Evolutionary conservation across 2,797 vertebrate genomes (phyloP).

Genomic region (Centroberyx gerrardi): DNA sequence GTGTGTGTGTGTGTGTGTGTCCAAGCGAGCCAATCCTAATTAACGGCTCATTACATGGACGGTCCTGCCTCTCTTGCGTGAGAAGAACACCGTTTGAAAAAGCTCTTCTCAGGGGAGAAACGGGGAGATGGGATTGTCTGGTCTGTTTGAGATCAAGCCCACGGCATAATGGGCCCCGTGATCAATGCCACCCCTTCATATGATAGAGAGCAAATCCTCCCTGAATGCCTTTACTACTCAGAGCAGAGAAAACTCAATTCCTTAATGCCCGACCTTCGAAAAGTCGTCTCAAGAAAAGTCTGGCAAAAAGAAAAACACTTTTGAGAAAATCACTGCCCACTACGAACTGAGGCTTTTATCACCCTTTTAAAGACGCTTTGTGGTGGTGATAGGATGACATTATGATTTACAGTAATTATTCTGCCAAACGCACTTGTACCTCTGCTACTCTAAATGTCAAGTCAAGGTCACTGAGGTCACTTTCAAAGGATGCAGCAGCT

Average conservation of each 20-base stretch:
- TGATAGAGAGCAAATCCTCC: constrained; percentile 44
- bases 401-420: constrained; percentile 9
- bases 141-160: constrained; percentile 46
- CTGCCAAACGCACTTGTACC: not conserved
- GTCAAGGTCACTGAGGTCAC: constrained; percentile 54
- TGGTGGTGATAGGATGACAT: not conserved
- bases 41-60: constrained; percentile 31
- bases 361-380: not conserved
- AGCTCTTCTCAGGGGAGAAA: constrained; percentile 28
- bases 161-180: constrained; percentile 59
- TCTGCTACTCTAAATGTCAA: not conserved
- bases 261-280: constrained; percentile 36
- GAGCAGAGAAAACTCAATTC: constrained; percentile 39
- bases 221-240: constrained; percentile 46
- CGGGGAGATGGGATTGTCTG: constrained; percentile 13
- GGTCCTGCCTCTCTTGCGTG: constrained; percentile 3
- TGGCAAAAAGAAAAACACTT: not conserved
- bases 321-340: constrained; percentile 10
- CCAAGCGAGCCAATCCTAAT: not conserved
- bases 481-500: not conserved
- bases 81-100: constrained; percentile 4
- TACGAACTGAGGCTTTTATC: not conserved
- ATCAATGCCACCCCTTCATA: constrained; percentile 57
- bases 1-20: not conserved
- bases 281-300: constrained; percentile 10